phyloP scores from a whole-genome alignment of 2,113 vertebrate species.

The Alces alces region DNA sequence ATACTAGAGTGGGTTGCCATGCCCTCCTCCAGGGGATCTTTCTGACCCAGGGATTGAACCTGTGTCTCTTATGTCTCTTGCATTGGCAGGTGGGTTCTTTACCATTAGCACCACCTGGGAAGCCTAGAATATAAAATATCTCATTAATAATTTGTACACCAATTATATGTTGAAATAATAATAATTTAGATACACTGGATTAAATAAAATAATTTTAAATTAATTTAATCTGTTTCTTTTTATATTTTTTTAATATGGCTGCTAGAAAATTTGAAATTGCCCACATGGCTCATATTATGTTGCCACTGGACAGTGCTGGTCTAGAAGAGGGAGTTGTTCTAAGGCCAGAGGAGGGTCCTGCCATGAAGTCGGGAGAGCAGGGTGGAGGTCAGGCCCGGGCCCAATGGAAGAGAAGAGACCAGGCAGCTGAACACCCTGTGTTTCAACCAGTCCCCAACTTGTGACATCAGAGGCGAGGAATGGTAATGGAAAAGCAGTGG shows the following conservation, averaged over 20 bases:
- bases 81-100: background rate
- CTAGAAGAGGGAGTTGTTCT: background rate
- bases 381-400: background rate
- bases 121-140: background rate
- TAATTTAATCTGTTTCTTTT: background rate
- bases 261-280: background rate
- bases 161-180: background rate
- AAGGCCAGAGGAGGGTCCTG: background rate
- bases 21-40: background rate
- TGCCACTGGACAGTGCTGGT: fast-evolving
- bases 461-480: background rate
- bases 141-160: background rate
- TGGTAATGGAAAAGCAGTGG: conserved; percentile 55
- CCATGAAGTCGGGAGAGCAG: background rate
- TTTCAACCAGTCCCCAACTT: background rate
- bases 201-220: background rate
- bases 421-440: background rate
- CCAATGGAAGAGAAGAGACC: background rate
- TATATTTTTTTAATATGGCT: background rate
- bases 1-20: background rate
- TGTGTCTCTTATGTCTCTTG: background rate
- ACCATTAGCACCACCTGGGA: background rate
- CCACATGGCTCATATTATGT: background rate
- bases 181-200: background rate
- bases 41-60: background rate